phyloP scores from a whole-genome alignment of 2,797 vertebrate genomes.

The Esox lucius region DNA sequence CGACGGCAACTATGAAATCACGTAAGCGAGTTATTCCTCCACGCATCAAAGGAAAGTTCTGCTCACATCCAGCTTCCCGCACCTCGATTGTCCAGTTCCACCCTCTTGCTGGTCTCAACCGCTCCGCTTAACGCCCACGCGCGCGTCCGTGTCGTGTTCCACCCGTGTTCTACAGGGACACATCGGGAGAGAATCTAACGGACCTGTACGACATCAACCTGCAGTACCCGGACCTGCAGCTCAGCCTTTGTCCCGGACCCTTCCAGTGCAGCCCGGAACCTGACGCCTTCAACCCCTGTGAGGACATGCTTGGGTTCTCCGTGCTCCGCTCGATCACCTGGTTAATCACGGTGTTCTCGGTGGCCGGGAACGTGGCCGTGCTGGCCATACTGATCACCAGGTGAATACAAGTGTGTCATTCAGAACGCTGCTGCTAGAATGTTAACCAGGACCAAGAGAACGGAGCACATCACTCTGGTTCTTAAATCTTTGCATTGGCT shows the following conservation, averaged over 20 bases:
- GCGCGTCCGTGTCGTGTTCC: background rate
- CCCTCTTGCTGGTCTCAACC: background rate
- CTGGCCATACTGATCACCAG: conserved; percentile 81
- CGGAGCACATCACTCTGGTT: too few species aligned
- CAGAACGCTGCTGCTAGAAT: too few species aligned
- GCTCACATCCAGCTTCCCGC: background rate
- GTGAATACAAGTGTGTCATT: background rate
- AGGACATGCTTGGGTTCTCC: conserved; percentile 86
- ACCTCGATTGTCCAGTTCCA: background rate
- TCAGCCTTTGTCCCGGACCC: conserved; percentile 52
- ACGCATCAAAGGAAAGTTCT: background rate
- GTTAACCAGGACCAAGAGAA: too few species aligned
- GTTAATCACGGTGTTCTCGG: conserved; percentile 83
- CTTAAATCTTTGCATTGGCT: too few species aligned
- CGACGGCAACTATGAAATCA: conserved; percentile 47
- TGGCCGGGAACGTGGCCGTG: conserved; percentile 82
- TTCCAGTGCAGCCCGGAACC: conserved; percentile 84
- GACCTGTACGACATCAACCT: conserved; percentile 59
- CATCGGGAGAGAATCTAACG: conserved; percentile 37
- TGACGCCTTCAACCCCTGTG: conserved; percentile 89
- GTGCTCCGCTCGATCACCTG: conserved; percentile 85
- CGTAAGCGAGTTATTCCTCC: conserved; percentile 57
- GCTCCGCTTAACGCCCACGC: too few species aligned
- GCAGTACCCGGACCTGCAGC: conserved; percentile 71
- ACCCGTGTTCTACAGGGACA: conserved; percentile 54